These are phyloP conservation scores for Lophius piscatorius DNA, from an alignment of 2,113 vertebrate species.

Conservation along the genomic window DNA sequence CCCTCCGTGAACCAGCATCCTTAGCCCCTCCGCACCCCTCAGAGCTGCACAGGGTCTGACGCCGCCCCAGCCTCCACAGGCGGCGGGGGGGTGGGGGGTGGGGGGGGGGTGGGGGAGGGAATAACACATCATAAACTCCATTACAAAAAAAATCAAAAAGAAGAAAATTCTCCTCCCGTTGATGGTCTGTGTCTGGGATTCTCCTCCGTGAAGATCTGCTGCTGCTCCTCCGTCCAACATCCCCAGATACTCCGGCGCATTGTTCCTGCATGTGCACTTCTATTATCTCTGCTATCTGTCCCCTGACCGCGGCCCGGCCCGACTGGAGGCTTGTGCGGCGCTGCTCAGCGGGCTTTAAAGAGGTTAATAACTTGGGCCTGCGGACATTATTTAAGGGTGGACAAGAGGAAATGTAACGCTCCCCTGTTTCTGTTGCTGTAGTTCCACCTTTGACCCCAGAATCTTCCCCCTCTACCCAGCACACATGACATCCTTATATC, in stretches of 20 bases:
- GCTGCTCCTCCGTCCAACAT: conserved; percentile 60
- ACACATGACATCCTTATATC: conserved; percentile 55
- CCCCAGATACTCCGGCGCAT: conserved; percentile 69
- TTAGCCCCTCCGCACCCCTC: conserved; percentile 78
- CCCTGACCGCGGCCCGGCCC: conserved; percentile 72
- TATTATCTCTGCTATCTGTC: conserved; percentile 79
- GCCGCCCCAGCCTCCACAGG: conserved; percentile 69
- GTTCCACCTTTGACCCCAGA: conserved; percentile 71
- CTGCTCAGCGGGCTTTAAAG: conserved; percentile 75
- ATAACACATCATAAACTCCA: conserved; percentile 82
- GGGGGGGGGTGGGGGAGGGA: too few species aligned
- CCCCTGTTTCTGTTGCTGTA: conserved; percentile 76
- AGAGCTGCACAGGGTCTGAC: conserved; percentile 55
- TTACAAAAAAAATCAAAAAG: conserved; percentile 63
- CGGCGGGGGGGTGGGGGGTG: too few species aligned
- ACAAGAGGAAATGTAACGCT: conserved; percentile 75
- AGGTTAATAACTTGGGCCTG: conserved; percentile 86
- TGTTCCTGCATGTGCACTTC: conserved; percentile 74
- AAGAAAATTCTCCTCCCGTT: conserved; percentile 77
- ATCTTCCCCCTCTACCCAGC: conserved; percentile 49
- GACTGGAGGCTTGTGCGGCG: conserved; percentile 64
- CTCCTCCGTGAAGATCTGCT: conserved; percentile 83
- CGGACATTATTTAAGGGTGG: conserved; percentile 82
- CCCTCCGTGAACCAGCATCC: conserved; percentile 91
- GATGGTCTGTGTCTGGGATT: conserved; percentile 85